Percentiles rank a stretch among this genome's conserved stretches.
Conservation (phyloP, 2,797 vertebrate genomes). For the Pempheris klunzingeri region DNA sequence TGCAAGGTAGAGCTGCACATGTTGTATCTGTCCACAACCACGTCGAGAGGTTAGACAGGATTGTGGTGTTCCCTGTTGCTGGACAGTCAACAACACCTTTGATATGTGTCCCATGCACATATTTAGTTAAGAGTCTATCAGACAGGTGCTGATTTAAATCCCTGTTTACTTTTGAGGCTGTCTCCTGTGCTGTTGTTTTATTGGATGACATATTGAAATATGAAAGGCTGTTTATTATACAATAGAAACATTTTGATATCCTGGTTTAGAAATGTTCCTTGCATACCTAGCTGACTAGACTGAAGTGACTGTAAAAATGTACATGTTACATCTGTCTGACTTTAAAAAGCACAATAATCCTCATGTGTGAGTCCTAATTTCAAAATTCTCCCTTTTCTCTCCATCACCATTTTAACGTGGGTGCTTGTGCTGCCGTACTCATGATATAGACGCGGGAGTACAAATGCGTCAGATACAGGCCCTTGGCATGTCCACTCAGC, state of each 20-base stretch:
- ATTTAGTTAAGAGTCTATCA: neutral
- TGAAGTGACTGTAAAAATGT: neutral
- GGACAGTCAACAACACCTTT: neutral
- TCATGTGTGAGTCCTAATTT: neutral
- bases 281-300: neutral
- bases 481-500: conserved; percentile 95
- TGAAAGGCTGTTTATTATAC: neutral
- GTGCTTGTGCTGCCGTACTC: neutral
- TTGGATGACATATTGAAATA: neutral
- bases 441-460: conserved; percentile 87
- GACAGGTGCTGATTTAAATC: neutral
- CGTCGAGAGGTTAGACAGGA: no score
- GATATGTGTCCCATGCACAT: no score
- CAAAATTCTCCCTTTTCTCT: neutral
- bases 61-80: no score
- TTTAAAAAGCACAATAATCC: neutral
- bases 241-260: neutral
- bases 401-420: neutral
- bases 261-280: neutral
- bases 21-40: neutral
- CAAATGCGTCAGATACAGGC: conserved; percentile 91
- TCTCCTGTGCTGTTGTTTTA: neutral
- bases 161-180: neutral
- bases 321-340: neutral
- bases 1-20: conserved; percentile 86